phyloP scores from a whole-genome alignment of 2,888 invertebrate species.

The Allygus modestus region DNA sequence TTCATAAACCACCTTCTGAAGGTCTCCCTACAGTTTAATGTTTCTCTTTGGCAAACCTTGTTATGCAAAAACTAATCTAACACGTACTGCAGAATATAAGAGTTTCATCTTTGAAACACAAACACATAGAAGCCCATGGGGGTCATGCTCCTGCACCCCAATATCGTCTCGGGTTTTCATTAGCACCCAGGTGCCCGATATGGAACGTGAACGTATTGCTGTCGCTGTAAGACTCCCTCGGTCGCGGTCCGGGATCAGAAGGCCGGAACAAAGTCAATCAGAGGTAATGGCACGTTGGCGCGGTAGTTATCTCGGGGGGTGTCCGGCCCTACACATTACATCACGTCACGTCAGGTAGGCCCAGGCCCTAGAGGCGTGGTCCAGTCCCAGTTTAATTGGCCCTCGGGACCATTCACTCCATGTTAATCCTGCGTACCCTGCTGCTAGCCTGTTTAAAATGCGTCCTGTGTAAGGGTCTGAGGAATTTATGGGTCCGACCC shows the following conservation, averaged over 20 bases:
- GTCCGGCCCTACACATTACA: conserved; percentile 17
- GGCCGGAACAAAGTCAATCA: conserved; percentile 37
- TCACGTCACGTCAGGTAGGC: neutral
- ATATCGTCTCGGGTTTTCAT: no score
- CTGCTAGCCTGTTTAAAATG: conserved; percentile 32
- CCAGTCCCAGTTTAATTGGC: conserved; percentile 14
- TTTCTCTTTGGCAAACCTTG: no score
- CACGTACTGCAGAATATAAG: no score
- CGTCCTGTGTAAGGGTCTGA: conserved; percentile 40
- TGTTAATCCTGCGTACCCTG: conserved; percentile 39
- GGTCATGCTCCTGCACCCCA: no score
- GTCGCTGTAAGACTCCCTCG: no score
- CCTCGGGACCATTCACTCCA: conserved; percentile 9
- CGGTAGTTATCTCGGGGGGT: conserved; percentile 35
- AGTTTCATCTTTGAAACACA: no score
- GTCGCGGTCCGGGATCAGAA: neutral
- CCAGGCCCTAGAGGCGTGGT: neutral
- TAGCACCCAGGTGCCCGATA: no score
- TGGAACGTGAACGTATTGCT: no score
- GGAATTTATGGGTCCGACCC: conserved; percentile 33
- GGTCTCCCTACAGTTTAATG: no score
- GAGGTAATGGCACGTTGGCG: conserved; percentile 28
- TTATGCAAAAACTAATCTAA: no score
- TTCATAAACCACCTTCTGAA: no score
- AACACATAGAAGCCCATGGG: no score